Evolutionary conservation across 2,113 vertebrate genomes (phyloP).

Genomic region (Neopipo cinnamomea): DNA sequence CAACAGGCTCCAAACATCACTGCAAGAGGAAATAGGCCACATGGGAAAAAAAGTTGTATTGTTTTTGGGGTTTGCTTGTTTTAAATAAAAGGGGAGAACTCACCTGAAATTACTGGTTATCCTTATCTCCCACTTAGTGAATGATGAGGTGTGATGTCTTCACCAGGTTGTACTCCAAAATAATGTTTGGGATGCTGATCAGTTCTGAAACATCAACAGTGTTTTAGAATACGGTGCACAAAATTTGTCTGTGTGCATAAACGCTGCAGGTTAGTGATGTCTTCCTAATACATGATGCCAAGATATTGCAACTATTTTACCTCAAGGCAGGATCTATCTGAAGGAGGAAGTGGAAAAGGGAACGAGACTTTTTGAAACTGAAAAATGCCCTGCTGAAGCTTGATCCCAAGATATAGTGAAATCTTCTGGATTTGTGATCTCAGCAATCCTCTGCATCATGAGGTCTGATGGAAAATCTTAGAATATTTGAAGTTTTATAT

Average conservation of each 20-base stretch:
- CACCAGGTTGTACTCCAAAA: not conserved
- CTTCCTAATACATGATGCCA: not conserved
- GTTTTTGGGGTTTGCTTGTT: not conserved
- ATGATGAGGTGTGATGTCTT: not conserved
- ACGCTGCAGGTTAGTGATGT: not conserved
- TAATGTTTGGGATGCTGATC: not conserved
- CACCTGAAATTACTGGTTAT: not conserved
- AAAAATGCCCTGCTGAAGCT: not conserved
- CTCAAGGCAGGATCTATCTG: not conserved
- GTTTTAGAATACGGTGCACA: not conserved
- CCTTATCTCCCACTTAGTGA: not conserved
- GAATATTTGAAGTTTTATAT: not conserved
- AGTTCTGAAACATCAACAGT: not conserved
- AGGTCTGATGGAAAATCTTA: not conserved
- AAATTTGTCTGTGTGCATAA: not conserved
- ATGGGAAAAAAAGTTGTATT: not conserved
- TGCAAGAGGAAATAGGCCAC: not conserved
- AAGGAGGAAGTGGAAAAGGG: not conserved
- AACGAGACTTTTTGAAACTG: not conserved
- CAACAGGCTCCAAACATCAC: rapidly evolving
- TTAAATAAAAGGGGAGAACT: not conserved
- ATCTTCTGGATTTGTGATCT: not conserved
- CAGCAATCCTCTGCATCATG: not conserved
- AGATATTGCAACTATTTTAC: not conserved
- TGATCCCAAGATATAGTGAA: not conserved